A percentile compares a stretch with the other conserved stretches of the same genome.
phyloP scores from a whole-genome alignment of 2,888 invertebrate genomes.

The Eupeodes luniger region DNA sequence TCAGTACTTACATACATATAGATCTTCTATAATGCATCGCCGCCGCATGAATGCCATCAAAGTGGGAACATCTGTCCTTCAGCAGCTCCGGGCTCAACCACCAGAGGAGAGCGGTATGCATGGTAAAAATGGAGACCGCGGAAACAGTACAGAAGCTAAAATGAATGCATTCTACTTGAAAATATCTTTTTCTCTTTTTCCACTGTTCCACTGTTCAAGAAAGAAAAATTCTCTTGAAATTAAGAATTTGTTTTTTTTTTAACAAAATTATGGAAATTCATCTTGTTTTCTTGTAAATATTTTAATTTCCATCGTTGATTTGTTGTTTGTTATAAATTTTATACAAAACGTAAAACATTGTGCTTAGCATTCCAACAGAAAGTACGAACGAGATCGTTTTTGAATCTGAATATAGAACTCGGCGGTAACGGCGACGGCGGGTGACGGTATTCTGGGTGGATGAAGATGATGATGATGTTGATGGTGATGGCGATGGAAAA shows the following conservation, averaged over 20 bases:
- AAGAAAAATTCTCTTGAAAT: conserved; percentile 10
- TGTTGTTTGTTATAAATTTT: conserved; percentile 74
- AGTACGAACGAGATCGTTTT: not conserved
- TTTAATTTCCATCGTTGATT: conserved; percentile 75
- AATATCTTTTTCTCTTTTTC: not conserved
- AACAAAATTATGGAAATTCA: conserved; percentile 74
- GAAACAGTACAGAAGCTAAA: conserved; percentile 5
- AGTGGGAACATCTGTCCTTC: conserved; percentile 74
- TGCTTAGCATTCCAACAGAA: conserved; percentile 27
- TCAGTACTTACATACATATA: conserved; percentile 44
- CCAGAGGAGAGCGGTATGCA: not conserved
- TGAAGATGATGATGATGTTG: conserved; percentile 9
- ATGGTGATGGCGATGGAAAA: not conserved
- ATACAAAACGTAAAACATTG: conserved; percentile 49
- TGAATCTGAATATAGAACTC: not conserved
- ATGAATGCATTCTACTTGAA: not conserved
- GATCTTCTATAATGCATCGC: not conserved
- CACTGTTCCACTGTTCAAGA: not conserved
- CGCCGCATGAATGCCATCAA: conserved; percentile 47
- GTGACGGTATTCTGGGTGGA: not conserved
- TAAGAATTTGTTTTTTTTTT: conserved; percentile 6
- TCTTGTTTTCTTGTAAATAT: conserved; percentile 74
- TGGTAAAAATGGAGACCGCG: not conserved
- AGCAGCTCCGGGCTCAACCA: conserved; percentile 36
- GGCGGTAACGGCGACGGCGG: too few species aligned